These are phyloP conservation scores for Lottia gigantea DNA, from an alignment of 2,888 invertebrate genomes.

Conservation along the genomic window DNA sequence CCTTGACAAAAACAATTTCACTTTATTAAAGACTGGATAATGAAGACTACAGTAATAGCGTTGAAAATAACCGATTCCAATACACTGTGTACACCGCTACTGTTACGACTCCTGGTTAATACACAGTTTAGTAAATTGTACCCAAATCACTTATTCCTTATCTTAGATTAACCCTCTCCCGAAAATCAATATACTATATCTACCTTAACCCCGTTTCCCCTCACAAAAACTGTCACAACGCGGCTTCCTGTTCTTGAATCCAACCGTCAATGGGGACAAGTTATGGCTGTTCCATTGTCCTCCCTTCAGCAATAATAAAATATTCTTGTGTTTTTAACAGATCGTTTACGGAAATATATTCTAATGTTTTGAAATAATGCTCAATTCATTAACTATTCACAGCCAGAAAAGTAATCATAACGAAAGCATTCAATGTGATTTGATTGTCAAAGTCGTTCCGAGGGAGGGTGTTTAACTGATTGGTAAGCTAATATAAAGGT, in stretches of 20 bases:
- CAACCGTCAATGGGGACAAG: conserved; percentile 20
- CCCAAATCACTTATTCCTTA: not conserved
- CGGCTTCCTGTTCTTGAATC: conserved; percentile 24
- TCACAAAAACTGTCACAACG: conserved; percentile 25
- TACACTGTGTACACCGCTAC: not conserved
- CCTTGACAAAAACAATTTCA: conserved; percentile 2
- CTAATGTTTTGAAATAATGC: too few species aligned
- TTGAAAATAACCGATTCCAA: conserved; percentile 1
- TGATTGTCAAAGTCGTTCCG: too few species aligned
- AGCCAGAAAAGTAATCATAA: too few species aligned
- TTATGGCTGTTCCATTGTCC: conserved; percentile 35
- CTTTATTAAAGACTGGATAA: not conserved
- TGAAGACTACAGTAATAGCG: not conserved
- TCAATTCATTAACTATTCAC: too few species aligned
- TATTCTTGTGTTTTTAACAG: too few species aligned
- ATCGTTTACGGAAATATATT: too few species aligned
- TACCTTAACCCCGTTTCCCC: conserved; percentile 28
- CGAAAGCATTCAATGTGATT: too few species aligned
- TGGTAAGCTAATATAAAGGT: not conserved
- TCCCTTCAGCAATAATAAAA: conserved; percentile 22
- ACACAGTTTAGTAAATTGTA: not conserved
- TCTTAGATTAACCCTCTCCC: conserved; percentile 2
- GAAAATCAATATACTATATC: conserved; percentile 16
- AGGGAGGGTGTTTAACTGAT: not conserved
- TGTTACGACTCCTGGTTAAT: too few species aligned